Conservation (phyloP, 2,113 vertebrate species). For the Cebus imitator region DNA sequence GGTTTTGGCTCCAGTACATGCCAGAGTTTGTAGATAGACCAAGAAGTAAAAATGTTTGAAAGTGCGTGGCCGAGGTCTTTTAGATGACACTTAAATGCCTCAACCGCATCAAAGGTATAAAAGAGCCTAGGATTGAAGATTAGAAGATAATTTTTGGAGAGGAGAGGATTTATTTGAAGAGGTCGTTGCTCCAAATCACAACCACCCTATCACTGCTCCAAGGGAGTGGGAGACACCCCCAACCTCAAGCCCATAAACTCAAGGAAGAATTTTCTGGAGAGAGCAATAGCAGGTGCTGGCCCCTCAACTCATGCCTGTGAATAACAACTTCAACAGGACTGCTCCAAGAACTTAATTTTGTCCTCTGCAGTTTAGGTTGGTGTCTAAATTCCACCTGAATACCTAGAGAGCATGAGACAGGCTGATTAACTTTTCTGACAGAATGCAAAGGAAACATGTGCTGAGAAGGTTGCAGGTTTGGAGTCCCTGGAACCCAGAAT, state of each 20-base stretch:
- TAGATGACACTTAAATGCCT: background rate
- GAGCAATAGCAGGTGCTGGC: background rate
- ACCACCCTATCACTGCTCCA: background rate
- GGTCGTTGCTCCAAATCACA: background rate
- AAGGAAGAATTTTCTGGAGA: background rate
- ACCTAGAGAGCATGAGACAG: background rate
- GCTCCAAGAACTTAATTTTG: background rate
- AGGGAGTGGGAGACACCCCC: background rate
- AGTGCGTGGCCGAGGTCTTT: background rate
- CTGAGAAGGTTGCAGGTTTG: background rate
- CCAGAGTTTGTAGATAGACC: background rate
- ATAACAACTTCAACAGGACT: background rate
- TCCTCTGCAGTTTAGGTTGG: background rate
- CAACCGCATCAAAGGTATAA: background rate
- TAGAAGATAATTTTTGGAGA: background rate
- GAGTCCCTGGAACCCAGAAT: background rate
- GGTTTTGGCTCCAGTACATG: background rate
- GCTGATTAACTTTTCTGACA: background rate
- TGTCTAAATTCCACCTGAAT: background rate
- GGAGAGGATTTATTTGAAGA: background rate
- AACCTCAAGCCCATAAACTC: background rate
- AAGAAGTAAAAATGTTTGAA: constrained; percentile 20
- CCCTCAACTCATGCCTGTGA: background rate
- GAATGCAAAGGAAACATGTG: background rate
- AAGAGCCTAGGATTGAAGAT: background rate